Evolutionary conservation across 2,888 invertebrate genomes (phyloP).

Genomic region (Pogonocherus hispidulus): DNA sequence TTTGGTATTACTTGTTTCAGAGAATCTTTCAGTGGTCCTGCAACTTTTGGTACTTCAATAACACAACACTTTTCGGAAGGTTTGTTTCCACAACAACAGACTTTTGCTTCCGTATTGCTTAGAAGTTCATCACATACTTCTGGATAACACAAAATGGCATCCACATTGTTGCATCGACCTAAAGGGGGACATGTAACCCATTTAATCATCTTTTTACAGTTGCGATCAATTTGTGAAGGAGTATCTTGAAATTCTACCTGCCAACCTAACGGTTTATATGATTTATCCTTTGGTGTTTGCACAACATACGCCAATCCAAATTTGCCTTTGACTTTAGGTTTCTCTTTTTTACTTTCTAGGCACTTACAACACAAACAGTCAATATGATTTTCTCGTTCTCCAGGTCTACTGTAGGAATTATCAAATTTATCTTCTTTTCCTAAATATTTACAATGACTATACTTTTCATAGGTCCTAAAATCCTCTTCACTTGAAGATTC

Average conservation of each 20-base stretch:
- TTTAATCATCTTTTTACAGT: slow-evolving; percentile 61
- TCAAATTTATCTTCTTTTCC: background rate
- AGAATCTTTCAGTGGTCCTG: too few species aligned
- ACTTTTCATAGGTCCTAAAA: background rate
- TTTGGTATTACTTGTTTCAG: background rate
- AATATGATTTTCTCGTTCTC: slow-evolving; percentile 2
- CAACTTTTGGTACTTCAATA: slow-evolving; percentile 11
- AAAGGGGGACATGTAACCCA: slow-evolving; percentile 63
- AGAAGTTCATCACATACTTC: slow-evolving; percentile 25
- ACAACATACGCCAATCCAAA: slow-evolving; percentile 64
- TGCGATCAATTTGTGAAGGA: slow-evolving; percentile 60
- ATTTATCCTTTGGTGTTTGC: slow-evolving; percentile 58
- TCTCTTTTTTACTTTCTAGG: background rate
- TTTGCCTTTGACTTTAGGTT: slow-evolving; percentile 56
- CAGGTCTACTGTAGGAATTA: background rate
- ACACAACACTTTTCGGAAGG: background rate
- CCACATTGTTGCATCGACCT: slow-evolving; percentile 33
- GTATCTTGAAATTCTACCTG: slow-evolving; percentile 65
- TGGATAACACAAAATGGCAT: slow-evolving; percentile 20
- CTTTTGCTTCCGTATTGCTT: background rate
- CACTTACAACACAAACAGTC: slow-evolving; percentile 33
- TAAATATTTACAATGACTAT: background rate
- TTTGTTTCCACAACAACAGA: background rate
- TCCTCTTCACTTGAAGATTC: background rate
- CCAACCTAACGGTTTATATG: slow-evolving; percentile 62